Base-by-base conservation (phyloP, 2,888 invertebrate species). In the Elmis aenea region DNA sequence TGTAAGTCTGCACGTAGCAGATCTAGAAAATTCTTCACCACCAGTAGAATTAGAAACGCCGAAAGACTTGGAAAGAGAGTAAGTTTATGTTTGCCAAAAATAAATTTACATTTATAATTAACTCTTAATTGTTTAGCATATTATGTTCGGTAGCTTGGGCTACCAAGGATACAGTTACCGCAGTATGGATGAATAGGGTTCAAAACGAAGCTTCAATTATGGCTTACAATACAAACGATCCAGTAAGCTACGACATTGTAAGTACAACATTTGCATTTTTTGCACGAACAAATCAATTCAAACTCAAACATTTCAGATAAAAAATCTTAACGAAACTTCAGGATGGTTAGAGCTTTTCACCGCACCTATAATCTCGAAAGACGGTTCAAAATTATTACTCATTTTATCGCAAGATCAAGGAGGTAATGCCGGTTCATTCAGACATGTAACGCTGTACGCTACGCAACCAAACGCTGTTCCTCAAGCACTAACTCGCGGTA, bases 121-220 rank as follows among this genome's bases (percentile, higher is more conserved):
- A n/a, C n/a, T n/a, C n/a, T 48, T 67, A 66, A n/a, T 22, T 29
- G 11, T 10, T 18, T 2, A 5, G 13, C 12, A 20, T 2, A 6
- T 16, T 9, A 4, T 34, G 5, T 29, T 70, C 78, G 0, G 83
- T 91, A n/a, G 69, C 75, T 26, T 94, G 93, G 79, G 77, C 85
- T 27, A 79, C 79, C 37, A 77, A 82, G 46, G 68, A 74, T 18
- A 69, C 78, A 8, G 70, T 93, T 8, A 76, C 81, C 5, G 76
- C 92, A 8, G 79, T 88, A 41, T 95, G 93, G 91, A 83, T 91
- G 68, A 89, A 93, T 67, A 74, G 95, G 33, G 81, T 85, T 13
- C 95, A 96, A 66, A 93, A 91, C 57, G 68, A 74, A 33, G 79
- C 83, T 0, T 49, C 51, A 8, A 56, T 69, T 23, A 50, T 61